Evolutionary conservation across 1,140 invertebrate genomes (phyloP).

Genomic region (Drosophila simulans): DNA sequence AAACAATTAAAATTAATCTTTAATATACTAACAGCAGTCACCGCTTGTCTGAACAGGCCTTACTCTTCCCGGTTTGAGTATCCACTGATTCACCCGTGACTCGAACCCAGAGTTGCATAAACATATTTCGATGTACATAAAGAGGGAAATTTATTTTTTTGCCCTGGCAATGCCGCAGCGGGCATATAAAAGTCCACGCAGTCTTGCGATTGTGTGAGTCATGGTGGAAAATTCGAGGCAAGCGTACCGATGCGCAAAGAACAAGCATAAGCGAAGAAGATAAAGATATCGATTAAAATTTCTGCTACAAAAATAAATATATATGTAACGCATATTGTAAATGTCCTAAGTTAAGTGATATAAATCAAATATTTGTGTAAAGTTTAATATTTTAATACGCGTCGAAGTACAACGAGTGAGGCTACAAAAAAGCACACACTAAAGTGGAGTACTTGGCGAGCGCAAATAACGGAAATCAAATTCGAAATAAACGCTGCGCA

Average conservation of each 20-base stretch:
- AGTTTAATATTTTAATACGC: conserved; percentile 79
- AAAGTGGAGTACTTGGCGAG: conserved; percentile 68
- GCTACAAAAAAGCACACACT: conserved; percentile 49
- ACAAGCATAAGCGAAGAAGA: conserved; percentile 64
- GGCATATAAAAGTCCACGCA: conserved; percentile 1
- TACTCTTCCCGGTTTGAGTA: too few relatives aligned
- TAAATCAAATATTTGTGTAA: conserved; percentile 79
- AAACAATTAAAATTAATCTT: too few relatives aligned
- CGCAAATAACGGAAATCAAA: conserved; percentile 35
- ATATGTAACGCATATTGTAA: conserved; percentile 83
- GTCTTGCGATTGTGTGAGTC: conserved; percentile 40
- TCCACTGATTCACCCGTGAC: not conserved
- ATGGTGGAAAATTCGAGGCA: conserved; percentile 73
- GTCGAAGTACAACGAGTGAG: conserved; percentile 83
- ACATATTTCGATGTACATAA: not conserved
- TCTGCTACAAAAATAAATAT: conserved; percentile 77
- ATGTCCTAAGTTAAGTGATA: conserved; percentile 81
- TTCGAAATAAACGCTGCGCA: conserved; percentile 61
- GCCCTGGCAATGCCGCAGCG: too few relatives aligned
- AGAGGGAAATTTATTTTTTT: too few relatives aligned
- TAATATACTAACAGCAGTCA: too few relatives aligned
- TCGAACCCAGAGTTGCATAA: not conserved
- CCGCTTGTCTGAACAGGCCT: too few relatives aligned
- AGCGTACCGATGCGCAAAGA: conserved; percentile 74
- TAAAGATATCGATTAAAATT: conserved; percentile 80